Evolutionary conservation across 2,113 vertebrate species (phyloP), one percentile per base, ranked within the genome.

Genomic region (Pitta sordida): DNA sequence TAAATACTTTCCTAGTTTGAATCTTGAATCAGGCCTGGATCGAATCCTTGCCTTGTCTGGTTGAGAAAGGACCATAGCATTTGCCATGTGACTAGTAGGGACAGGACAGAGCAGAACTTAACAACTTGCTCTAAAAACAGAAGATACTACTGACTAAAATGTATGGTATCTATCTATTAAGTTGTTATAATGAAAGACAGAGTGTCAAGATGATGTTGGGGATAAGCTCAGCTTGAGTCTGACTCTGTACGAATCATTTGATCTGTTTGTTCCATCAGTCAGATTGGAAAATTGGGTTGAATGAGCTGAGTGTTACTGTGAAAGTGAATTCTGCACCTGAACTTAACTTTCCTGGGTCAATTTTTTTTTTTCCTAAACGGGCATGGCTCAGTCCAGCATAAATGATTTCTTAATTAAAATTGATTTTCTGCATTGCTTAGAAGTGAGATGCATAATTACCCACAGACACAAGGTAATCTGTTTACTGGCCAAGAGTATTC

Each of bases 371-470:
- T 55, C 62, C 78, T 94, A 92, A 95, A 91, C 88, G 67, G 86
- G 80, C 55, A 94, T 78, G 88, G 78, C 74, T 96, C 85, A 87
- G 63, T 90, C 44, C 44, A 78, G 73, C 79, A 95, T 80, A 95
- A 96, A 96, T 95, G 85, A 95, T 96, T 95, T 96, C 92, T 96
- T 96, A 96, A 96, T 97, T 97, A 94, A 96, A 96, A 97, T 96
- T 87, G 89, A 97, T 95, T 97, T 93, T 94, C 74, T 96, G 77
- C 90, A 83, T 89, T 96, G 91, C 87, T 97, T 96, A 95, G 82
- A 90, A 96, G 89, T 89, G 80, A 93, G 87, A 48, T 85, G 89
- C 87, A 91, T 91, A 95, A 97, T 96, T 90, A 95, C 85, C 73
- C 87, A 71, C 64, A 93, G 53, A 36, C 89, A 96, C 81, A 93